A percentile compares a stretch with the other conserved stretches of the same genome.
phyloP scores from a whole-genome alignment of 2,113 vertebrate genomes.

The Zeus faber region DNA sequence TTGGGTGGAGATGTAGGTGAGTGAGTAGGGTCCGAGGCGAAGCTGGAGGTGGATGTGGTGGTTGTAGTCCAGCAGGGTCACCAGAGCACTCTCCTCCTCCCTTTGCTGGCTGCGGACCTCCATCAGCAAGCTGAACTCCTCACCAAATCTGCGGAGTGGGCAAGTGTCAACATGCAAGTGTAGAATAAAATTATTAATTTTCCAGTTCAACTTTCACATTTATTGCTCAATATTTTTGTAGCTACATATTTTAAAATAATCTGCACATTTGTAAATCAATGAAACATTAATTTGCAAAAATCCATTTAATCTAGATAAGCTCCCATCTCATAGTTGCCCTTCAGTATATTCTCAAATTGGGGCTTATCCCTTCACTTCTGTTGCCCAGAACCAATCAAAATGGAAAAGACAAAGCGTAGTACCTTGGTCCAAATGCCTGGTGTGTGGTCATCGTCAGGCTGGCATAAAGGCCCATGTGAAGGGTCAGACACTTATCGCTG shows the following conservation, averaged over 20 bases:
- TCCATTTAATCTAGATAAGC: too few species aligned
- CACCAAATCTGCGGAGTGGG: constrained; percentile 70
- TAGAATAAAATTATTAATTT: too few species aligned
- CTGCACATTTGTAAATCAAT: too few species aligned
- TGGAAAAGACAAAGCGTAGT: too few species aligned
- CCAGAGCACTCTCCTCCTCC: constrained; percentile 70
- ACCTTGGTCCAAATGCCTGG: constrained; percentile 76
- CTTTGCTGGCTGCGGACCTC: constrained; percentile 69
- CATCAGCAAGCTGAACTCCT: constrained; percentile 77
- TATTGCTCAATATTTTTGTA: too few species aligned
- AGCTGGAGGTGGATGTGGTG: constrained; percentile 79
- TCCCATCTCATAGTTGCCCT: too few species aligned
- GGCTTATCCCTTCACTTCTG: too few species aligned
- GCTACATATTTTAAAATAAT: too few species aligned
- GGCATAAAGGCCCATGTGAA: constrained; percentile 72
- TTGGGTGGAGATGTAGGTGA: constrained; percentile 30
- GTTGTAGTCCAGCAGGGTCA: constrained; percentile 74
- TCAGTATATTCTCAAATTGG: too few species aligned
- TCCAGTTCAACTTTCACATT: too few species aligned
- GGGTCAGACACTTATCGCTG: constrained; percentile 58
- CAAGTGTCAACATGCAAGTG: neutral
- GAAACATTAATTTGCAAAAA: too few species aligned
- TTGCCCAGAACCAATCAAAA: too few species aligned
- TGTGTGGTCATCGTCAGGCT: constrained; percentile 69
- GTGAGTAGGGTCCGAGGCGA: constrained; percentile 58